These are phyloP conservation scores for Circaetus cinerascens DNA, from an alignment of 2,113 vertebrate genomes.

Conservation along the genomic window DNA sequence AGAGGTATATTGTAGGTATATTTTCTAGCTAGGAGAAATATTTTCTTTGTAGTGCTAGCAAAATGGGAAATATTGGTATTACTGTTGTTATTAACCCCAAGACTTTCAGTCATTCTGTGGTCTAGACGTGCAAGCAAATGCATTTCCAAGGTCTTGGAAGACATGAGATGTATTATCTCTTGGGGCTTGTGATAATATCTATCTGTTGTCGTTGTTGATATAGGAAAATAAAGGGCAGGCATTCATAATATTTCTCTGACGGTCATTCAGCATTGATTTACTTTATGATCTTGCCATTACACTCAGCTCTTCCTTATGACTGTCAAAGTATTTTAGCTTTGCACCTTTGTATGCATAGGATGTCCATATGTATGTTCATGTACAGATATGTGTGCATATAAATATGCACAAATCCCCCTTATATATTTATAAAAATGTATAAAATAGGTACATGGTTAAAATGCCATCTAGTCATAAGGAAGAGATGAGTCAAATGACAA, in stretches of 20 bases:
- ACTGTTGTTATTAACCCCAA: background rate
- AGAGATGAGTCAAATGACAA: background rate
- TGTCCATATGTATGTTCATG: background rate
- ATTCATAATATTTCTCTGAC: background rate
- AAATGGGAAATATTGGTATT: background rate
- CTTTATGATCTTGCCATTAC: background rate
- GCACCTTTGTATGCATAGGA: fast-evolving
- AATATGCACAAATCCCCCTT: background rate
- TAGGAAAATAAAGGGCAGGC: background rate
- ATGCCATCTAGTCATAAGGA: background rate
- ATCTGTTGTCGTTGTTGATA: background rate
- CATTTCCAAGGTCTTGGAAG: background rate
- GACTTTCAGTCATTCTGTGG: background rate
- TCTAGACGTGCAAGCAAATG: background rate
- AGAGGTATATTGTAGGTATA: background rate
- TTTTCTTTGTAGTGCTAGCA: background rate
- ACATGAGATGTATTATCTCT: background rate
- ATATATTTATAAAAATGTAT: background rate
- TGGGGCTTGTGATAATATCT: background rate
- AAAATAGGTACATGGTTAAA: background rate
- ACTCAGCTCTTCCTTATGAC: background rate
- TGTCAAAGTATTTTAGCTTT: background rate
- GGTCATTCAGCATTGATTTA: background rate
- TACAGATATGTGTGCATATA: too few relatives aligned
- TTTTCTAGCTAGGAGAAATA: background rate